A percentile compares a stretch with the other conserved stretches of the same genome.
Conservation (phyloP, 2,888 invertebrate genomes). For the Holacanthella duospinosa region DNA sequence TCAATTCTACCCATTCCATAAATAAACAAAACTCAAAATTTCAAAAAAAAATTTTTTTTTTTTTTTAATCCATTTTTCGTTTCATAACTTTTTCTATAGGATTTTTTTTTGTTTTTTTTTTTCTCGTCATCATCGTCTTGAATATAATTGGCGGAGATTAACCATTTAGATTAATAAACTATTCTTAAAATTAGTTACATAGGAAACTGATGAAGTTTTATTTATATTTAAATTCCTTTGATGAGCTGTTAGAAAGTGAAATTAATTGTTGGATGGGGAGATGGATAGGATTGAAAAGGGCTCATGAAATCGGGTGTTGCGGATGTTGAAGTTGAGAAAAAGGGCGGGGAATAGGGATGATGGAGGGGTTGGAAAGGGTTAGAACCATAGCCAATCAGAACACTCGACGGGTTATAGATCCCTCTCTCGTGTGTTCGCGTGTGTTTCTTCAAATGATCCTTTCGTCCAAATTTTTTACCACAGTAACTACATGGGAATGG, state of each 20-base stretch:
- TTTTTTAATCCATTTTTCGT: too few relatives aligned
- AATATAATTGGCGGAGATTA: too few relatives aligned
- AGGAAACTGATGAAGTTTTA: too few relatives aligned
- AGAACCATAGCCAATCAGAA: conserved; percentile 36
- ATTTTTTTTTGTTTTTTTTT: too few relatives aligned
- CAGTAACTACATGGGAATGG: conserved; percentile 79
- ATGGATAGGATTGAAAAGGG: neutral
- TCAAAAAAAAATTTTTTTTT: too few relatives aligned
- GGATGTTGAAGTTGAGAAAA: neutral
- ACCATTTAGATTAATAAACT: too few relatives aligned
- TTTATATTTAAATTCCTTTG: too few relatives aligned
- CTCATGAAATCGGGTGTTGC: neutral
- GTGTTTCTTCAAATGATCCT: conserved; percentile 91
- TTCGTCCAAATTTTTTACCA: conserved; percentile 82
- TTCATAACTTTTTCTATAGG: too few relatives aligned
- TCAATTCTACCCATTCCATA: too few relatives aligned
- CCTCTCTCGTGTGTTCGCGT: conserved; percentile 61
- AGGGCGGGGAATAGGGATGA: conserved; percentile 11
- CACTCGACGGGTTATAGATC: conserved; percentile 22
- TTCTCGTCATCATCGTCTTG: too few relatives aligned
- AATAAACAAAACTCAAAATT: too few relatives aligned
- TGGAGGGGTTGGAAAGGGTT: conserved; percentile 36
- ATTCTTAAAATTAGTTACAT: too few relatives aligned
- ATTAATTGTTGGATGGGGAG: neutral
- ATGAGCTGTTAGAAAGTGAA: neutral